Conservation (phyloP, 2,113 vertebrate species). For the Symphodus melops region DNA sequence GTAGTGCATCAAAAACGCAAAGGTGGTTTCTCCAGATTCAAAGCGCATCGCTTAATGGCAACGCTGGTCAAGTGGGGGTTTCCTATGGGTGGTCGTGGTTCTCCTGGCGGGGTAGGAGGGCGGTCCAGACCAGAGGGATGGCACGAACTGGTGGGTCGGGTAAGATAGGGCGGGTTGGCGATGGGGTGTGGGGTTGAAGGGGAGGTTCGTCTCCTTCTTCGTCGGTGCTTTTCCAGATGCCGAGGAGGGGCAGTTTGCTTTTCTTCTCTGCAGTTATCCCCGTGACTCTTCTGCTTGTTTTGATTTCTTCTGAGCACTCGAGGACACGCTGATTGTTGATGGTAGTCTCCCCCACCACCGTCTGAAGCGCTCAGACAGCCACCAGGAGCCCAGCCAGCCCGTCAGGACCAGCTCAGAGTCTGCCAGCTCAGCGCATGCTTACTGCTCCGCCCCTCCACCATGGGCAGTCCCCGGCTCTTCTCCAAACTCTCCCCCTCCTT, state of each 20-base stretch:
- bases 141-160: constrained; percentile 67
- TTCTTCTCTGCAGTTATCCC: constrained; percentile 39
- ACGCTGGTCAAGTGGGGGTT: constrained; percentile 78
- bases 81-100: constrained; percentile 78
- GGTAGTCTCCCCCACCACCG: constrained; percentile 75
- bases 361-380: constrained; percentile 78
- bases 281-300: constrained; percentile 31
- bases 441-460: constrained; percentile 81
- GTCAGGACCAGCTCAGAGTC: constrained; percentile 81
- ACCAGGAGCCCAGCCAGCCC: constrained; percentile 83
- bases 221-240: constrained; percentile 75
- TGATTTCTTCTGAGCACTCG: constrained; percentile 38
- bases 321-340: constrained; percentile 70
- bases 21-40: constrained; percentile 64
- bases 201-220: constrained; percentile 62
- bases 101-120: constrained; percentile 70
- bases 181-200: constrained; percentile 58
- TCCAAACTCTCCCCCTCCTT: constrained; percentile 56
- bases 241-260: constrained; percentile 53
- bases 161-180: constrained; percentile 67
- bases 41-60: constrained; percentile 80
- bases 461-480: constrained; percentile 74
- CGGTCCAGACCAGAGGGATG: constrained; percentile 71
- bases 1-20: constrained; percentile 53
- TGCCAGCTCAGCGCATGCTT: constrained; percentile 87